Percentiles rank a stretch among this genome's conserved stretches.
Evolutionary conservation across 2,113 vertebrate genomes (phyloP).

Genomic region (Poecile atricapillus): DNA sequence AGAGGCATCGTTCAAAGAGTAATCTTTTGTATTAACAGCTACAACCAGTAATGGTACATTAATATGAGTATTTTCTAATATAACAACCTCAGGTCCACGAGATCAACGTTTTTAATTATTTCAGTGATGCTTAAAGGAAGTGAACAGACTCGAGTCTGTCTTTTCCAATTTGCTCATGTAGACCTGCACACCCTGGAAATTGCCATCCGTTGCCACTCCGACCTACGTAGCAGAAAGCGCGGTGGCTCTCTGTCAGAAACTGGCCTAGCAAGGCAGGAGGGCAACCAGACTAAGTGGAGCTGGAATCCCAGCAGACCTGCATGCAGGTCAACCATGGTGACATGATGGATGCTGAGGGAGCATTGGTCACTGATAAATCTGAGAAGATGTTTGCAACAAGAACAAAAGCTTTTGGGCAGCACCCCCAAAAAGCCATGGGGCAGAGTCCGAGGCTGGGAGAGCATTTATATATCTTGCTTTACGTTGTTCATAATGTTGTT

Average conservation of each 20-base stretch:
- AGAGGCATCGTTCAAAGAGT: not conserved
- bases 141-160: not conserved
- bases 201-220: not conserved
- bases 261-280: not conserved
- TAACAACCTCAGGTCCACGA: not conserved
- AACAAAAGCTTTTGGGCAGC: not conserved
- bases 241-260: not conserved
- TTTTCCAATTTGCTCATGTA: not conserved
- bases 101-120: not conserved
- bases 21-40: not conserved
- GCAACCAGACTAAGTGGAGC: not conserved
- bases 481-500: accelerated
- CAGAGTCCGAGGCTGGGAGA: not conserved
- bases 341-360: not conserved
- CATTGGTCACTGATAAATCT: not conserved
- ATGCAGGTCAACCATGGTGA: not conserved
- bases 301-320: not conserved
- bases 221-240: accelerated
- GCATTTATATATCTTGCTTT: not conserved
- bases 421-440: not conserved
- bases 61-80: not conserved
- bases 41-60: not conserved
- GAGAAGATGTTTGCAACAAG: not conserved
- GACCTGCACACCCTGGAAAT: not conserved
- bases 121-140: not conserved